Percentiles rank a stretch among this genome's conserved stretches.
Conservation (phyloP, 1,140 invertebrate species). For the Fopius arisanus region DNA sequence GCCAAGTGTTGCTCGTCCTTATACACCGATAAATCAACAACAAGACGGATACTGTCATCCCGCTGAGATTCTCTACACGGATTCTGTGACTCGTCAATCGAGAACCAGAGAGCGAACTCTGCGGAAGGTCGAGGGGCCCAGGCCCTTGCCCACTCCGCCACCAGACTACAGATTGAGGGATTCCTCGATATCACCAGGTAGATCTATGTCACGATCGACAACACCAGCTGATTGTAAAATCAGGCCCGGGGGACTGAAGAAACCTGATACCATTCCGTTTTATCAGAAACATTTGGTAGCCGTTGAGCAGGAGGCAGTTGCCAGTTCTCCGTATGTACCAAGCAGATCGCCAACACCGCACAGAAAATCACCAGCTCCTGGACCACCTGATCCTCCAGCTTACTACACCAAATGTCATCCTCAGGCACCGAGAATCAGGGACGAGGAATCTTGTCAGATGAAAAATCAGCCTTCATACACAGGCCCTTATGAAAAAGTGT, state of each 20-base stretch:
- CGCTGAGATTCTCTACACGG: slow-evolving; percentile 53
- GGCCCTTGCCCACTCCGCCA: slow-evolving; percentile 58
- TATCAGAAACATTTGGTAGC: slow-evolving; percentile 58
- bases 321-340: slow-evolving; percentile 47
- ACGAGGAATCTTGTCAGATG: slow-evolving; percentile 33
- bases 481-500: slow-evolving; percentile 37
- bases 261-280: slow-evolving; percentile 57
- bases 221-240: slow-evolving; percentile 46
- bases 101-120: slow-evolving; percentile 31
- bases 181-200: slow-evolving; percentile 48
- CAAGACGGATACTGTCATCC: slow-evolving; percentile 51
- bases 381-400: slow-evolving; percentile 41
- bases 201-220: slow-evolving; percentile 45
- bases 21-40: slow-evolving; percentile 50
- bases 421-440: slow-evolving; percentile 48
- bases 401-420: slow-evolving; percentile 47
- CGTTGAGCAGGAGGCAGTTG: slow-evolving; percentile 48
- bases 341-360: slow-evolving; percentile 55
- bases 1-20: slow-evolving; percentile 40
- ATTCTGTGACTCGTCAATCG: slow-evolving; percentile 42
- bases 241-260: slow-evolving; percentile 46
- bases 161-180: slow-evolving; percentile 57
- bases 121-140: slow-evolving; percentile 43
- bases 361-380: slow-evolving; percentile 48
- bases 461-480: slow-evolving; percentile 23